phyloP scores from a whole-genome alignment of 2,797 vertebrate genomes.

The Lophius americanus region DNA sequence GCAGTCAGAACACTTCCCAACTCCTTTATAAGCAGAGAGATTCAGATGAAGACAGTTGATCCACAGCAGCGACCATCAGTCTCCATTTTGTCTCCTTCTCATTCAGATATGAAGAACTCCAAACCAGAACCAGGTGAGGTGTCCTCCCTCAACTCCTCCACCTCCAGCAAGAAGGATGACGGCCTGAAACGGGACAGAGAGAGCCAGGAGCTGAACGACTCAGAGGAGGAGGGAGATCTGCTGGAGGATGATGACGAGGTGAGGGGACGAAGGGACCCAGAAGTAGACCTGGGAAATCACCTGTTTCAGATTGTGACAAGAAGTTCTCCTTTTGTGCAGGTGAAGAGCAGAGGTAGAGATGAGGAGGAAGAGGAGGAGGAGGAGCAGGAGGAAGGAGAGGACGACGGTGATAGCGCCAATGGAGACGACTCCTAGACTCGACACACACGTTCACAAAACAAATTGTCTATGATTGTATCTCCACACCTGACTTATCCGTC shows the following conservation, averaged over 20 bases:
- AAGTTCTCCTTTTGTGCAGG: conserved; percentile 37
- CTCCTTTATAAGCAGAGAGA: too few species aligned
- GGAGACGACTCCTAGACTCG: conserved; percentile 84
- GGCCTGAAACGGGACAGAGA: conserved; percentile 80
- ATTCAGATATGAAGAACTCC: conserved; percentile 79
- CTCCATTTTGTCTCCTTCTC: too few species aligned
- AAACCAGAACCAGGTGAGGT: conserved; percentile 84
- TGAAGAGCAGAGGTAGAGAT: conserved; percentile 70
- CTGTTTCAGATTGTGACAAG: not conserved
- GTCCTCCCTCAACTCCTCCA: conserved; percentile 74
- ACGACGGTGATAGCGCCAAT: conserved; percentile 87
- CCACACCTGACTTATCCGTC: conserved; percentile 27
- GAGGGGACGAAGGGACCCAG: conserved; percentile 50
- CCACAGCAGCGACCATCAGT: too few species aligned
- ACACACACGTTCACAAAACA: not conserved
- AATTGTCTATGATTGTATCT: conserved; percentile 32
- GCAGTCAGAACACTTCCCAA: too few species aligned
- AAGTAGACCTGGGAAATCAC: conserved; percentile 14
- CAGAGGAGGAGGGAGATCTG: conserved; percentile 87
- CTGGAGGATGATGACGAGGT: conserved; percentile 86
- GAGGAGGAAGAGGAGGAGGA: conserved; percentile 78
- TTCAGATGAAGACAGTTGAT: too few species aligned
- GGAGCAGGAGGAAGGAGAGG: conserved; percentile 89
- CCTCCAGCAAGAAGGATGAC: conserved; percentile 81
- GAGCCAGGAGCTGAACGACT: conserved; percentile 82